These are phyloP conservation scores for Ormyrus pomaceus DNA, from an alignment of 2,888 invertebrate genomes.

Conservation along the genomic window DNA sequence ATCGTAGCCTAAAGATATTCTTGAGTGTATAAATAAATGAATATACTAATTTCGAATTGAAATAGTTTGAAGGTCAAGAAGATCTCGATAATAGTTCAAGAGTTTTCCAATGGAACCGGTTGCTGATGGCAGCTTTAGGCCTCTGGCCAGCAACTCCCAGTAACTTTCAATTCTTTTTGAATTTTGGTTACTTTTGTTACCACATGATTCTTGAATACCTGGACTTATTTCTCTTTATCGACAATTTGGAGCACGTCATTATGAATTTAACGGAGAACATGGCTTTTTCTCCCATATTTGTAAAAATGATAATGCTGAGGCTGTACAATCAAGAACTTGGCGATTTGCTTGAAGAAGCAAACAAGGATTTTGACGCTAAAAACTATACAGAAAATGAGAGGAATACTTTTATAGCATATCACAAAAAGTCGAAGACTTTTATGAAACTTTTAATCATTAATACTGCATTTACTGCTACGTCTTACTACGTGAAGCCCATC, in stretches of 20 bases:
- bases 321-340: no score
- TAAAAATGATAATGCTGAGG: no score
- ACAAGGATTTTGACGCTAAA: no score
- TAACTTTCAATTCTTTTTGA: conserved; percentile 60
- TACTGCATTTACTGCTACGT: conserved; percentile 64
- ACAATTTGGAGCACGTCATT: conserved; percentile 65
- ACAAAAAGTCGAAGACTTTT: conserved; percentile 65
- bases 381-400: no score
- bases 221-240: conserved; percentile 64
- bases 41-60: background rate
- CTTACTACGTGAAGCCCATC: conserved; percentile 66
- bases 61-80: conserved; percentile 54
- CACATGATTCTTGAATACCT: conserved; percentile 66
- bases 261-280: conserved; percentile 56
- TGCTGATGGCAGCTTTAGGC: conserved; percentile 61
- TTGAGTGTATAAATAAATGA: background rate
- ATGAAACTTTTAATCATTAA: conserved; percentile 63
- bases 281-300: no score
- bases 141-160: conserved; percentile 44
- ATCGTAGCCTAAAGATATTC: background rate
- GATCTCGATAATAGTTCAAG: conserved; percentile 54
- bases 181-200: conserved; percentile 64
- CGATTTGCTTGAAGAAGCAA: no score
- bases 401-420: conserved; percentile 63
- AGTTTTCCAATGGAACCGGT: conserved; percentile 63